Percentiles rank a stretch among this genome's conserved stretches.
These are phyloP conservation scores for Charina bottae DNA, from an alignment of 2,113 vertebrate species.

Conservation along the genomic window DNA sequence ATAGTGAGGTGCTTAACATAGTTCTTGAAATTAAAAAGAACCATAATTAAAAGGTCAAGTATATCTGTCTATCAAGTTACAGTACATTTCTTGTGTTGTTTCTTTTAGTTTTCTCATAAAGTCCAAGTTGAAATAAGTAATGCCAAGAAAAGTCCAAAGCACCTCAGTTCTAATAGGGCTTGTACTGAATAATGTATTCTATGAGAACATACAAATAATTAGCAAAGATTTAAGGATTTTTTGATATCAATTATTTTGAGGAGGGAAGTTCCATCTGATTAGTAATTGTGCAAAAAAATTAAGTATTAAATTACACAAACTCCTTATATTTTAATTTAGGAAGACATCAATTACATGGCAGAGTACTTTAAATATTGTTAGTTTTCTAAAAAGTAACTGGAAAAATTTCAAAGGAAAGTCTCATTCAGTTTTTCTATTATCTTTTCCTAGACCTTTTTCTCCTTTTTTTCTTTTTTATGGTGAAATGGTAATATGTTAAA, in stretches of 20 bases:
- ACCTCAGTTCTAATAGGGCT: not conserved
- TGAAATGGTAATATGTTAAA: not conserved
- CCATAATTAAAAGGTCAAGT: not conserved
- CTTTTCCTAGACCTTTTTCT: not conserved
- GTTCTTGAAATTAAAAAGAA: not conserved
- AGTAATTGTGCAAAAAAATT: not conserved
- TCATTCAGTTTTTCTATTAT: not conserved
- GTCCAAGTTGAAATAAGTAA: not conserved
- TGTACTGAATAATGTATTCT: not conserved
- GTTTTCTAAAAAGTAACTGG: not conserved
- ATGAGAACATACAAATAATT: not conserved
- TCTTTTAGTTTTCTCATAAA: not conserved
- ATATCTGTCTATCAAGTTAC: not conserved
- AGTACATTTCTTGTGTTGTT: not conserved
- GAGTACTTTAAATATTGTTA: not conserved
- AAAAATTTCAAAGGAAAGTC: not conserved
- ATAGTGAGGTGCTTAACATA: not conserved
- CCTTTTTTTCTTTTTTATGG: not conserved
- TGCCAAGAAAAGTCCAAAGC: not conserved
- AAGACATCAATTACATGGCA: not conserved
- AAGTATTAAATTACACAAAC: not conserved
- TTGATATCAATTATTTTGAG: not conserved
- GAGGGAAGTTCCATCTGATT: not conserved
- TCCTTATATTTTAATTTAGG: not conserved
- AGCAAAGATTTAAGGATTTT: not conserved